Percentiles rank a stretch among this genome's conserved stretches.
These are phyloP conservation scores for Hippocampus abdominalis DNA, from an alignment of 2,113 vertebrate genomes.

Conservation along the genomic window DNA sequence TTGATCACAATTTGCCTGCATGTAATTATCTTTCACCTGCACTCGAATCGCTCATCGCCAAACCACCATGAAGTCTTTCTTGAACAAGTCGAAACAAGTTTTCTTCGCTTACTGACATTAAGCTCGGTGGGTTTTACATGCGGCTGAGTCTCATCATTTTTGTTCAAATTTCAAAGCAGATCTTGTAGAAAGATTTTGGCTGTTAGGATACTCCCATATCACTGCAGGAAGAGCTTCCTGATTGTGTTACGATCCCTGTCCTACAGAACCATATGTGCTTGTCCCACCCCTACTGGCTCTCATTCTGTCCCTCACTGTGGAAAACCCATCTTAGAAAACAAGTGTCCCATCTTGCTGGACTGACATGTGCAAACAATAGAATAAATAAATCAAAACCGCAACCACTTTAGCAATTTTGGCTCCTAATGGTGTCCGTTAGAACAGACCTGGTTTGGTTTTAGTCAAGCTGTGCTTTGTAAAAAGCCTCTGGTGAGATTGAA, in stretches of 20 bases:
- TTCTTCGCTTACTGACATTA: too few relatives aligned
- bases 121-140: too few relatives aligned
- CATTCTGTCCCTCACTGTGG: constrained; percentile 16
- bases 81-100: too few relatives aligned
- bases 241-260: constrained; percentile 28
- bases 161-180: not conserved
- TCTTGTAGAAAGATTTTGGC: not conserved
- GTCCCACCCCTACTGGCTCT: constrained; percentile 13
- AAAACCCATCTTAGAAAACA: constrained; percentile 38
- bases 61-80: too few relatives aligned
- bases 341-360: constrained; percentile 47
- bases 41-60: too few relatives aligned
- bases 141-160: too few relatives aligned
- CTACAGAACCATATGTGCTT: constrained; percentile 14
- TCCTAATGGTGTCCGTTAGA: not conserved
- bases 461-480: not conserved
- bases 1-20: not conserved
- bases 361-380: constrained; percentile 10
- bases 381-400: not conserved
- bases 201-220: constrained; percentile 22
- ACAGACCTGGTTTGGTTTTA: constrained; percentile 3
- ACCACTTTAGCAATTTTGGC: not conserved
- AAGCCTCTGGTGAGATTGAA: not conserved
- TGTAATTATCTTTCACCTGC: too few relatives aligned
- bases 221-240: constrained; percentile 58